Evolutionary conservation across 2,888 invertebrate species (phyloP).

Genomic region (Spatulosminthurus flaviceps): DNA sequence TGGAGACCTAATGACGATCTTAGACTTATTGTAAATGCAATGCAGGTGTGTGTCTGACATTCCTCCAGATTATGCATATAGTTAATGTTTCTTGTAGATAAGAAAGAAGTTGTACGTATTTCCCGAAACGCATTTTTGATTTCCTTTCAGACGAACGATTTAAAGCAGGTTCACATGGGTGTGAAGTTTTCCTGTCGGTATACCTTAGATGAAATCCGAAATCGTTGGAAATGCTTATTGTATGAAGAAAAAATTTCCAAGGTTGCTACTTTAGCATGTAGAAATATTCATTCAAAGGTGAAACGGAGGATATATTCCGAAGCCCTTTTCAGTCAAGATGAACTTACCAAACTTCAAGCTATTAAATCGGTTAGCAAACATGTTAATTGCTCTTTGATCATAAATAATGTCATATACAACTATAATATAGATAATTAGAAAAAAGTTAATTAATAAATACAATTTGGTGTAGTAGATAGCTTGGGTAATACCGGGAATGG

Average conservation of each 20-base stretch:
- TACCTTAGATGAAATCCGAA: constrained; percentile 90
- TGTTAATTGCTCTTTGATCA: no score
- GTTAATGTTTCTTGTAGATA: no score
- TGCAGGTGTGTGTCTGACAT: constrained; percentile 74
- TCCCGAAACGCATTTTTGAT: not conserved
- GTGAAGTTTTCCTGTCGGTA: constrained; percentile 96
- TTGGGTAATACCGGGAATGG: no score
- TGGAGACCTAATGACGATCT: constrained; percentile 99
- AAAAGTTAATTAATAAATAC: no score
- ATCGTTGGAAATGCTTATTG: constrained; percentile 93
- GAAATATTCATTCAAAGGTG: constrained; percentile 90
- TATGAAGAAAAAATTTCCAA: constrained; percentile 95
- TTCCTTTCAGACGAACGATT: constrained; percentile 70
- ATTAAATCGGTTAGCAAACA: constrained; percentile 82
- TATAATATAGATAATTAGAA: no score
- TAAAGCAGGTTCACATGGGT: constrained; percentile 80
- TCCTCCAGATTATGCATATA: not conserved
- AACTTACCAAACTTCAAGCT: constrained; percentile 85
- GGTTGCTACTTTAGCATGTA: constrained; percentile 90
- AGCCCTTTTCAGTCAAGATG: constrained; percentile 87
- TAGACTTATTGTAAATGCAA: constrained; percentile 89
- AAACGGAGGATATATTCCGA: constrained; percentile 86
- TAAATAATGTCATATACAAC: no score
- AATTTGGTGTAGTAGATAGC: no score
- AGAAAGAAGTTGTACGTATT: no score